Evolutionary conservation across 1,140 invertebrate genomes (phyloP), one percentile per base, ranked within the genome.

Genomic region (Drosophila neocordata): DNA sequence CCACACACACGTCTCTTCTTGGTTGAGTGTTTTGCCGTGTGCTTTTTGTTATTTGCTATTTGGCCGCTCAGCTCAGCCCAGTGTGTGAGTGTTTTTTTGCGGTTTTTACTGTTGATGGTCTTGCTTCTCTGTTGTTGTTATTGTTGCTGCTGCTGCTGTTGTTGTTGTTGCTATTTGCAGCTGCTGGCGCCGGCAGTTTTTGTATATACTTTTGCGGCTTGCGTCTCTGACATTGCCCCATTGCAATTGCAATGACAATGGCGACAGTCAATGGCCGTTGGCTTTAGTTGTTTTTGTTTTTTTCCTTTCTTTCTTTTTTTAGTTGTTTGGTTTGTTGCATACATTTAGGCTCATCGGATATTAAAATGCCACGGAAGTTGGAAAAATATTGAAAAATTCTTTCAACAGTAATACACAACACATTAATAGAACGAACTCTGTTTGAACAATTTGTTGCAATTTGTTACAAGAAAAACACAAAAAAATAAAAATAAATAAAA

Each of bases 21-120:
- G 73, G 69, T 69, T 66, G 65, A 87, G 82, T 85, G 74, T 76
- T 79, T 82, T 85, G 83, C 82, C 68, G 75, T 87, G 71, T 88
- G 82, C 82, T 88, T 87, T 87, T 82, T 88, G 82, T 82, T 87
- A 88, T 87, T 87, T 85, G 78, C 82, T 82, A 70, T 87, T 85
- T 85, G 78, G 59, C 75, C 67, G 78, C 82, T 82, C 77, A 76
- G 73, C 77, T 73, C 73, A 73, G 74, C 67, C n/a, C 77, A 81
- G 78, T 67, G 66, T 57, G 56, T 64, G 71, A 59, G 37, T 80
- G 68, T 81, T 82, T 84, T 31, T 79, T 72, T 77, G 55, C 69
- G 73, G 62, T 72, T 68, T 74, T 75, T 2, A 24, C 22, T 75
- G 71, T 64, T 13, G 38, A 37, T 37, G 35, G 35, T 37, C 8